Evolutionary conservation across 2,797 vertebrate species (phyloP).

Genomic region (Thunnus albacares): DNA sequence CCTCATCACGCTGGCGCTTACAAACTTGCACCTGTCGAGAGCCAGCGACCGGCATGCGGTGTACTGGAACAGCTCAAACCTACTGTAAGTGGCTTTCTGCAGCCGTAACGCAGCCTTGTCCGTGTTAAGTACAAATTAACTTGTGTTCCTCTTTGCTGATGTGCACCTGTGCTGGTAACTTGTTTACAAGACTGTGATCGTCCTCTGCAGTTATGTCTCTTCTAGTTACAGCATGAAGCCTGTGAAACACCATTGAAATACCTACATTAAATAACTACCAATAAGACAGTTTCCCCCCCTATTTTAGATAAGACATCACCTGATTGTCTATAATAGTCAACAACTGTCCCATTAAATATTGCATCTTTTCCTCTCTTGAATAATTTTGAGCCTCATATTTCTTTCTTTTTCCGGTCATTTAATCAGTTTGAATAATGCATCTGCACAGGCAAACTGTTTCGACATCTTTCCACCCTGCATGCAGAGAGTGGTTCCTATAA

Average conservation of each 20-base stretch:
- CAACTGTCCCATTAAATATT: background rate
- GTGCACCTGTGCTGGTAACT: constrained; percentile 59
- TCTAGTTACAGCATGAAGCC: constrained; percentile 13
- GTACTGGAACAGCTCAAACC: constrained; percentile 87
- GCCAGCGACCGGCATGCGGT: constrained; percentile 85
- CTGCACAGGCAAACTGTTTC: constrained; percentile 37
- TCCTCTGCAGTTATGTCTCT: constrained; percentile 19
- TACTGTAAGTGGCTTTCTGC: constrained; percentile 77
- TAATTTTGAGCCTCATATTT: background rate
- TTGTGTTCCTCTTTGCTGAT: constrained; percentile 29
- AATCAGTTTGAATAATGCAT: constrained; percentile 32
- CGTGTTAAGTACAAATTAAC: background rate
- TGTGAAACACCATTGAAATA: background rate
- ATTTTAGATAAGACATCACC: background rate
- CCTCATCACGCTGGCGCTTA: constrained; percentile 82
- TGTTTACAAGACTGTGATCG: constrained; percentile 29
- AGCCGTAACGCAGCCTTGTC: background rate
- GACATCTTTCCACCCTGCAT: constrained; percentile 38
- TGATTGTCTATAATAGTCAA: background rate
- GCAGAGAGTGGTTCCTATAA: constrained; percentile 60
- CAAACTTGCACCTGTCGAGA: constrained; percentile 79
- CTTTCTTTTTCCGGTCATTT: background rate
- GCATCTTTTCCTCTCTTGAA: background rate
- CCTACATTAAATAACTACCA: background rate
- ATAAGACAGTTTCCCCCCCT: background rate